Evolutionary conservation across 1,140 invertebrate genomes (phyloP).

Genomic region (Solenopsis invicta): DNA sequence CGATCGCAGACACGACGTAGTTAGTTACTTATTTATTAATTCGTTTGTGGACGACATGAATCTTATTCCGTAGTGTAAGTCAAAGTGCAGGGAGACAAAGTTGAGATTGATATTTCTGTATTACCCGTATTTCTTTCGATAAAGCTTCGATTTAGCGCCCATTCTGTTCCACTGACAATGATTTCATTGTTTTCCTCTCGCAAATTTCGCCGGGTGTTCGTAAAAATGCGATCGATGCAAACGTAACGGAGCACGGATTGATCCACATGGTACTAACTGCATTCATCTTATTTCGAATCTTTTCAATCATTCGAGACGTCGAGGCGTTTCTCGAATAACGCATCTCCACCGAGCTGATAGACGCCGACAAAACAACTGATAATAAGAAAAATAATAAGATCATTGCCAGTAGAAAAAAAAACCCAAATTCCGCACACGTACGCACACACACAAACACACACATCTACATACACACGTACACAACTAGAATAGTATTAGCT

Average conservation of each 20-base stretch:
- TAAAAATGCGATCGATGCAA: background rate
- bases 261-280: constrained; percentile 35
- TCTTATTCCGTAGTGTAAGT: constrained; percentile 11
- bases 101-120: constrained; percentile 47
- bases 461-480: background rate
- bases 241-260: background rate
- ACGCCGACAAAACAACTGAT: background rate
- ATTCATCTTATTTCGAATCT: constrained; percentile 4
- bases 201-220: background rate
- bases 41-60: constrained; percentile 10
- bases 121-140: background rate
- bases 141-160: constrained; percentile 60
- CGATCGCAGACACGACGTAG: constrained; percentile 21
- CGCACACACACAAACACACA: background rate
- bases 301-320: constrained; percentile 24
- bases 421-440: constrained; percentile 41
- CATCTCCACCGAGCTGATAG: background rate
- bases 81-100: background rate
- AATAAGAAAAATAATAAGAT: constrained; percentile 52
- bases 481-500: constrained; percentile 70
- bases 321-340: background rate
- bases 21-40: constrained; percentile 38
- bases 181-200: constrained; percentile 57
- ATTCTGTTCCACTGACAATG: constrained; percentile 48
- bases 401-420: constrained; percentile 57